A percentile compares a stretch with the other conserved stretches of the same genome.
phyloP scores from a whole-genome alignment of 2,797 vertebrate species.

The Coreius guichenoti region DNA sequence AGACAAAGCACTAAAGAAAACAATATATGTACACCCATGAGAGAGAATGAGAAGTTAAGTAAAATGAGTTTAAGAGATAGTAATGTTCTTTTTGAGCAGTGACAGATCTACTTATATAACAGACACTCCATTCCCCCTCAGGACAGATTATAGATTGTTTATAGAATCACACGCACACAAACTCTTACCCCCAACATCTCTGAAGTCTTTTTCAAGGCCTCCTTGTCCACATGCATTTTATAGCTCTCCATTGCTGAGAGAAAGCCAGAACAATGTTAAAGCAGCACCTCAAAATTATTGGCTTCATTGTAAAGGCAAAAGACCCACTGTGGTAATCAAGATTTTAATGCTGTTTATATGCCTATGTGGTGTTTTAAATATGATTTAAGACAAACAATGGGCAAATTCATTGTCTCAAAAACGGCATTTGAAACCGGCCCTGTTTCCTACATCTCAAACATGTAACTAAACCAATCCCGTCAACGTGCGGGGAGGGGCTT shows the following conservation, averaged over 20 bases:
- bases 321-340: not conserved
- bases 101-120: not conserved
- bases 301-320: slow-evolving; percentile 17
- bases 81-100: not conserved
- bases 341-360: not conserved
- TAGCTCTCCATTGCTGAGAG: slow-evolving; percentile 88
- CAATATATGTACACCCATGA: not conserved
- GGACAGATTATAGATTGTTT: not conserved
- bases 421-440: too few species aligned
- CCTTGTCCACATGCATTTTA: slow-evolving; percentile 84
- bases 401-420: too few species aligned
- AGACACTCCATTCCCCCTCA: not conserved
- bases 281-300: not conserved
- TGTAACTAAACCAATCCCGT: not conserved
- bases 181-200: slow-evolving; percentile 85
- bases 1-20: not conserved
- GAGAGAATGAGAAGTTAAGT: not conserved
- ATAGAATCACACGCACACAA: not conserved
- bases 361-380: too few species aligned
- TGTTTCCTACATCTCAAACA: not conserved
- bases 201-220: slow-evolving; percentile 85
- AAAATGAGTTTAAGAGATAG: not conserved
- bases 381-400: too few species aligned
- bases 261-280: not conserved
- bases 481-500: too few species aligned